A percentile compares a stretch with the other conserved stretches of the same genome.
phyloP scores from a whole-genome alignment of 2,113 vertebrate genomes.

The Eclectus roratus region DNA sequence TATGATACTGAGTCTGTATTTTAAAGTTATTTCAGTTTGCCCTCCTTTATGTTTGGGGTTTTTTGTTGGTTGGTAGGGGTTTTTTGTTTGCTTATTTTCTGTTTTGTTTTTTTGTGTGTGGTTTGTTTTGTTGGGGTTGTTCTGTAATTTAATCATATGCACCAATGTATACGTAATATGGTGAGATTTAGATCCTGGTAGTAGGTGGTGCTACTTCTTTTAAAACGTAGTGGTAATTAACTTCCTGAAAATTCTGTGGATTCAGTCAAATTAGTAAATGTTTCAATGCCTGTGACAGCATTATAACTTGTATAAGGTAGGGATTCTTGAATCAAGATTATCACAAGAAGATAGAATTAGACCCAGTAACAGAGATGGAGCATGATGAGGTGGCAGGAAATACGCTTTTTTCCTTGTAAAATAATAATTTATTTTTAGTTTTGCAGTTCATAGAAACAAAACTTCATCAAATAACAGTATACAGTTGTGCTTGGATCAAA shows the following conservation, averaged over 20 bases:
- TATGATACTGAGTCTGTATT: background rate
- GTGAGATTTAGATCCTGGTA: background rate
- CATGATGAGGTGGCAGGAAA: background rate
- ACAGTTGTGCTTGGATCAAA: background rate
- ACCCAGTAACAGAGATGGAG: background rate
- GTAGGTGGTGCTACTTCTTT: background rate
- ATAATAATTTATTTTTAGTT: background rate
- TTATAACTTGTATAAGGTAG: background rate
- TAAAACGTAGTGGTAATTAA: background rate
- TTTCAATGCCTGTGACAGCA: background rate
- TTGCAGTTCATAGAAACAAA: background rate
- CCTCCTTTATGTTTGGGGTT: background rate
- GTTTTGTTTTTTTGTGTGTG: background rate
- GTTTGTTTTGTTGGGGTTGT: background rate
- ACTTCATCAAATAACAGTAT: background rate
- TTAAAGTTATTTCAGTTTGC: background rate
- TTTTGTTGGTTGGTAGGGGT: background rate
- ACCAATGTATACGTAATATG: background rate
- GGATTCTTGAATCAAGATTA: background rate
- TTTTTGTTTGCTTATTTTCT: background rate
- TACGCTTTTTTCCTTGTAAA: background rate
- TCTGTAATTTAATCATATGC: background rate
- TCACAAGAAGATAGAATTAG: background rate
- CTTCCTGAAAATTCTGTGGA: background rate
- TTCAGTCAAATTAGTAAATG: background rate